phyloP scores from a whole-genome alignment of 1,140 invertebrate species.

The Ceratina japonica region DNA sequence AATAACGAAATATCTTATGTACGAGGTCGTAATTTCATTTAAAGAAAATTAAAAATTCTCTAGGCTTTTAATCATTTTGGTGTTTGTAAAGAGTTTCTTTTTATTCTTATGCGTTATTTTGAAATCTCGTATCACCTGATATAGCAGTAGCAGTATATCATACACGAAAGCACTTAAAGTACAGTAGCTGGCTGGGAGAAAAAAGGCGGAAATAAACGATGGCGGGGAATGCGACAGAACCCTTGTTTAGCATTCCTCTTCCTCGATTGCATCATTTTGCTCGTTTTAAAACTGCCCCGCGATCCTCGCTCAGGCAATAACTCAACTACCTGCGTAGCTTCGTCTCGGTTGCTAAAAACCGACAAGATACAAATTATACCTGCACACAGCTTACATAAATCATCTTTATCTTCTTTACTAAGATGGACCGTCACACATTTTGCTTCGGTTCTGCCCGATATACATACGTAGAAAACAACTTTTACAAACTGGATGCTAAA shows the following conservation, averaged over 20 bases:
- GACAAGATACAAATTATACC: constrained; percentile 76
- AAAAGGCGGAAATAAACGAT: neutral
- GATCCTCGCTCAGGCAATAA: constrained; percentile 66
- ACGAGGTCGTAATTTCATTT: neutral
- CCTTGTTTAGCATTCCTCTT: neutral
- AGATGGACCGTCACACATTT: constrained; percentile 9
- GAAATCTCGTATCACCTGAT: too few species aligned
- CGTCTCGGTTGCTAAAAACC: constrained; percentile 69
- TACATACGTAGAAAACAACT: neutral
- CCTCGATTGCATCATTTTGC: constrained; percentile 31
- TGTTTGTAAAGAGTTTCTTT: too few species aligned
- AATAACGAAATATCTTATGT: too few species aligned
- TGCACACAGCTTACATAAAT: constrained; percentile 72
- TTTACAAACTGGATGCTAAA: neutral
- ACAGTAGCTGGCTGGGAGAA: neutral
- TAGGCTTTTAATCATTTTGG: too few species aligned
- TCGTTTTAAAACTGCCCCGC: constrained; percentile 48
- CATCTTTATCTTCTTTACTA: constrained; percentile 60
- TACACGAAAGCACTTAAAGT: too few species aligned
- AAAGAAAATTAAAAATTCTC: neutral
- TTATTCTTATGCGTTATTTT: too few species aligned
- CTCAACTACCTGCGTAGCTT: constrained; percentile 59
- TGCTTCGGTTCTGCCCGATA: neutral
- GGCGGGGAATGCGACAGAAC: neutral
- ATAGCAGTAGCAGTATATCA: too few species aligned